A percentile compares a stretch with the other conserved stretches of the same genome.
Conservation (phyloP, 2,797 vertebrate species). For the Cyclura pinguis region DNA sequence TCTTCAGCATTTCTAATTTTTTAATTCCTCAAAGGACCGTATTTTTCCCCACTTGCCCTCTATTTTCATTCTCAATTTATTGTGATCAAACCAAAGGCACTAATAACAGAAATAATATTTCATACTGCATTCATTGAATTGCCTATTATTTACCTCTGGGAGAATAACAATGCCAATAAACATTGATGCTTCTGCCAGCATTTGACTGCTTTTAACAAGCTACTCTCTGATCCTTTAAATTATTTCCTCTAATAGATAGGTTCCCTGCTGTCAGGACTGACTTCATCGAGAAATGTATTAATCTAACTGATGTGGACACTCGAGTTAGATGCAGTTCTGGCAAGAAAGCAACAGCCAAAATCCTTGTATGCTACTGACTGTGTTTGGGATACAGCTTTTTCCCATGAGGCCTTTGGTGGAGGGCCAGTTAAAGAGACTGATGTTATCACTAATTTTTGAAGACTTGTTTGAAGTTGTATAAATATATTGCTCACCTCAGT, state of each 20-base stretch:
- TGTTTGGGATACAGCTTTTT: conserved; percentile 51
- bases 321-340: conserved; percentile 65
- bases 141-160: conserved; percentile 7
- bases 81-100: neutral
- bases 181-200: conserved; percentile 14
- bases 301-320: conserved; percentile 42
- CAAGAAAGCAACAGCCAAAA: conserved; percentile 61
- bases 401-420: conserved; percentile 54
- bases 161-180: conserved; percentile 38
- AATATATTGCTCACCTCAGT: neutral
- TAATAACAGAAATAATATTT: conserved; percentile 18
- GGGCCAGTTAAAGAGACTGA: conserved; percentile 48
- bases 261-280: conserved; percentile 62
- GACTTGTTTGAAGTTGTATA: conserved; percentile 18
- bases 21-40: neutral
- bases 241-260: conserved; percentile 65
- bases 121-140: conserved; percentile 24
- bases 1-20: neutral
- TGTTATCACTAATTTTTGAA: conserved; percentile 46
- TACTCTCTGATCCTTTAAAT: conserved; percentile 64
- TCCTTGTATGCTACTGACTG: conserved; percentile 26
- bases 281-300: conserved; percentile 61
- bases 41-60: neutral
- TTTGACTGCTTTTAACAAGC: conserved; percentile 64
- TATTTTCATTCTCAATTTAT: neutral